phyloP scores from a whole-genome alignment of 2,113 vertebrate species.

The Notothenia rossii region DNA sequence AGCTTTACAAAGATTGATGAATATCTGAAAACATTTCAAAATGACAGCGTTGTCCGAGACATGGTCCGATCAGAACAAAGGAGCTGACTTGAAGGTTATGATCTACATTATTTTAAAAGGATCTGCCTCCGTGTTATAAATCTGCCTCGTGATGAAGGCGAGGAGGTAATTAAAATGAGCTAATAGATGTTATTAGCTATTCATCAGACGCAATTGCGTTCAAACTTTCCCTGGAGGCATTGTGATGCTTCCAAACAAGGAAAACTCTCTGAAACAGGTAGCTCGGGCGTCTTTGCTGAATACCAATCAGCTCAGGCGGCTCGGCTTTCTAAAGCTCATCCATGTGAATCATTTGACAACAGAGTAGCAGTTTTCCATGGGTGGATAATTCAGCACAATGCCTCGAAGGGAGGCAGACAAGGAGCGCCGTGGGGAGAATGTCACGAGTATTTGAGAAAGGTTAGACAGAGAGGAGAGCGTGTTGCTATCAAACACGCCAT shows the following conservation, averaged over 20 bases:
- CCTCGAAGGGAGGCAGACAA: conserved; percentile 41
- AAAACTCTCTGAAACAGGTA: conserved; percentile 62
- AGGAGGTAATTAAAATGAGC: conserved; percentile 67
- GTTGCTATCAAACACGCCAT: conserved; percentile 41
- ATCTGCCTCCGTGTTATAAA: conserved; percentile 48
- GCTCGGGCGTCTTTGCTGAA: conserved; percentile 12
- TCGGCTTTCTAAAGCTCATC: conserved; percentile 37
- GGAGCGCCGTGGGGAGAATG: conserved; percentile 51
- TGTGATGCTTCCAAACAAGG: conserved; percentile 43
- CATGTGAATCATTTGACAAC: conserved; percentile 69
- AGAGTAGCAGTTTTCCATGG: conserved; percentile 56
- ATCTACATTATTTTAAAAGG: conserved; percentile 10
- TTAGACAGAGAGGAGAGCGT: conserved; percentile 54
- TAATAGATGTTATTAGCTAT: conserved; percentile 72
- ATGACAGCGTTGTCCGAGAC: too few relatives aligned
- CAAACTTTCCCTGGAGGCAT: conserved; percentile 47
- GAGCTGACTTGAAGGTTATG: too few relatives aligned
- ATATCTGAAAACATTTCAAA: too few relatives aligned
- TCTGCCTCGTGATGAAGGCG: conserved; percentile 51
- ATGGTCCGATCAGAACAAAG: too few relatives aligned
- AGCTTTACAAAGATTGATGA: too few relatives aligned
- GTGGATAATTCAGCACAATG: conserved; percentile 60
- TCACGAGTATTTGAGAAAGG: conserved; percentile 68
- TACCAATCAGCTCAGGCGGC: conserved; percentile 58
- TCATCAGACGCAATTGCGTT: conserved; percentile 52